Conservation (phyloP, 2,113 vertebrate genomes). For the Melospiza melodia region DNA sequence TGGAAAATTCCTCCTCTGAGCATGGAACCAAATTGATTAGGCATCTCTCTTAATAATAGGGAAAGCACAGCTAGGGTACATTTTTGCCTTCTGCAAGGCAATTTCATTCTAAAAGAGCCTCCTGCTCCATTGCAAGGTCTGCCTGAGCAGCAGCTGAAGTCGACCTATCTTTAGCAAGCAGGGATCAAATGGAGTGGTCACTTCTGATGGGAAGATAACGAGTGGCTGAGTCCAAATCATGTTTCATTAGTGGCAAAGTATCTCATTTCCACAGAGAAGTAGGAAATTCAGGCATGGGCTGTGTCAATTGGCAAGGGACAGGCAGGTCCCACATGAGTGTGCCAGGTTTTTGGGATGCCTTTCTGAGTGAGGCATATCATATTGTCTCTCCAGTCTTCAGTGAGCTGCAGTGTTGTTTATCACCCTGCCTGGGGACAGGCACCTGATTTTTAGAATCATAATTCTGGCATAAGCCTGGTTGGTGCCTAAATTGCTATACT, state of each 20-base stretch:
- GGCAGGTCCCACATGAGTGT: background rate
- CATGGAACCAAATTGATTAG: background rate
- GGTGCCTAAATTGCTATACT: background rate
- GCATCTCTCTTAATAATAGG: background rate
- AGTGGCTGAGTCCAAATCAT: background rate
- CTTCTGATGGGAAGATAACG: background rate
- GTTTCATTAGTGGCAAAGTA: background rate
- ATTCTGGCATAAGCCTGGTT: background rate
- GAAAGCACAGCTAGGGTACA: background rate
- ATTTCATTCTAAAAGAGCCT: background rate
- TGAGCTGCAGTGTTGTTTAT: fast-evolving
- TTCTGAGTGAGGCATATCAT: background rate
- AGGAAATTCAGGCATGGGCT: background rate
- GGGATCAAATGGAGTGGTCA: background rate
- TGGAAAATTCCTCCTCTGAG: background rate
- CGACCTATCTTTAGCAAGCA: background rate
- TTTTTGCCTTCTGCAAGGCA: background rate
- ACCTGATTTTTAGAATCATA: background rate
- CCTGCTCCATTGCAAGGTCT: background rate
- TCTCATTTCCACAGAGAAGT: background rate
- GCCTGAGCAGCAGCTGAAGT: background rate
- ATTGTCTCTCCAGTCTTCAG: background rate
- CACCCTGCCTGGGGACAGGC: background rate
- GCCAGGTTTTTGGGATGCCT: background rate
- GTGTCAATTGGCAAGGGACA: background rate